Evolutionary conservation across 2,888 invertebrate genomes (phyloP).

Genomic region (Exephanes ischioxanthus): DNA sequence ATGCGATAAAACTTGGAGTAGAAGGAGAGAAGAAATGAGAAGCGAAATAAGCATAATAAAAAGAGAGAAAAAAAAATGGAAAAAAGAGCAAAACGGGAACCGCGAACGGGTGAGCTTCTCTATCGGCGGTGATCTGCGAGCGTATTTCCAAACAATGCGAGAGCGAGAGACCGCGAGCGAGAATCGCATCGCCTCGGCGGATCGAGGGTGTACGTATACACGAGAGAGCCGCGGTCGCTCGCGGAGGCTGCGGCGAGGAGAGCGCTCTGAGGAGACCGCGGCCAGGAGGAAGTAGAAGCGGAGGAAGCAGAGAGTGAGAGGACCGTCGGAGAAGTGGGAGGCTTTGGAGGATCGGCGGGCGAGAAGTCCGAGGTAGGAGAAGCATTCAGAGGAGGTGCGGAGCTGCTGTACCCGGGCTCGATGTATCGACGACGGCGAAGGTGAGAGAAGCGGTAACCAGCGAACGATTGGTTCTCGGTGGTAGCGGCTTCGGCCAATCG

Average conservation of each 20-base stretch:
- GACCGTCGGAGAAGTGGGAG: conserved; percentile 50
- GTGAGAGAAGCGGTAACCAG: conserved; percentile 78
- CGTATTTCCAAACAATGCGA: conserved; percentile 84
- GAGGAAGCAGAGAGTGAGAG: conserved; percentile 55
- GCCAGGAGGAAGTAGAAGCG: conserved; percentile 18
- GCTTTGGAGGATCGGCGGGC: conserved; percentile 59
- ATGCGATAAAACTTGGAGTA: conserved; percentile 48
- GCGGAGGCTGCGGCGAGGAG: conserved; percentile 62
- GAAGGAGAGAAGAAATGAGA: conserved; percentile 61
- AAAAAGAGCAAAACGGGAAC: conserved; percentile 60
- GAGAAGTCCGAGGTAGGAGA: conserved; percentile 69
- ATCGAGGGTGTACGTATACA: conserved; percentile 53
- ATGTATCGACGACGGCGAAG: conserved; percentile 72
- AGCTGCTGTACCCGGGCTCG: conserved; percentile 67
- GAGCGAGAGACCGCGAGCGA: conserved; percentile 71
- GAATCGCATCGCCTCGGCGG: conserved; percentile 73
- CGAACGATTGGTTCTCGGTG: conserved; percentile 78
- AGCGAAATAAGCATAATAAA: conserved; percentile 30
- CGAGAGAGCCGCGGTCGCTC: conserved; percentile 49
- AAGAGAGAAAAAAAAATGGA: conserved; percentile 23
- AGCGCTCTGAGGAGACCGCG: conserved; percentile 44
- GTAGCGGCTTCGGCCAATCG: conserved; percentile 79
- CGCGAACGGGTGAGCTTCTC: conserved; percentile 64
- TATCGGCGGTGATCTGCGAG: conserved; percentile 78
- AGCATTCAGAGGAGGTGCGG: conserved; percentile 68